Base-by-base conservation (phyloP, 2,888 invertebrate genomes). In the Celastrina argiolus region DNA sequence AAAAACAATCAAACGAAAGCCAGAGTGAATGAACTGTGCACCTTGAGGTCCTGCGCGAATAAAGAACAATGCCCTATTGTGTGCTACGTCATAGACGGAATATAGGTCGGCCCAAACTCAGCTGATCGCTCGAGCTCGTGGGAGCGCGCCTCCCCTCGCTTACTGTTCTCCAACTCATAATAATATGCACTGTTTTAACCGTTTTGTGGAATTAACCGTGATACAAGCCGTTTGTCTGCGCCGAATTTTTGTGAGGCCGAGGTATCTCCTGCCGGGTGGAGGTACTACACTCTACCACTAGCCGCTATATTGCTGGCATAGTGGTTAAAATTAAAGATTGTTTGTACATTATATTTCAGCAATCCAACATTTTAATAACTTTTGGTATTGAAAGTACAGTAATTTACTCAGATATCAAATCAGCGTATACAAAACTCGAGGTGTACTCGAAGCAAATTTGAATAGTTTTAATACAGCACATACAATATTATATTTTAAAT, bases 11-110 rank as follows among this genome's bases (percentile, higher is more conserved):
- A 81, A 82, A 81, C 76, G 81, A 80, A 79, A 79, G 74, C 83
- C 84, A 83, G 84, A 88, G 89, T 89, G 90, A 88, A 88, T 84
- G 90, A 91, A 88, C 87, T 75, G 73, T 69, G 75, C 77, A 81
- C 87, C 88, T 88, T 88, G 88, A 83, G 84, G 87, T 83, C 85
- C 84, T 87, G 87, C 83, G 88, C 88, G 84, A 89, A 89, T 87
- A 85, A 86, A 86, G 88, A 89, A 91, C 90, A 91, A 91, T 91
- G 82, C 86, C 84, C 87, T 88, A 90, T 90, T 90, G 91, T 90
- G 85, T 84, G 83, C 80, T 80, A 75, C 91, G 91, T 91, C 90
- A 90, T 84, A 84, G 80, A 75, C 78, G 82, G 83, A 84, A 91
- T 91, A 91, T 91, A 83, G 90, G 90, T 90, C 90, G 87, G 83